These are phyloP conservation scores for Fulica atra DNA, from an alignment of 2,113 vertebrate genomes.

Conservation along the genomic window DNA sequence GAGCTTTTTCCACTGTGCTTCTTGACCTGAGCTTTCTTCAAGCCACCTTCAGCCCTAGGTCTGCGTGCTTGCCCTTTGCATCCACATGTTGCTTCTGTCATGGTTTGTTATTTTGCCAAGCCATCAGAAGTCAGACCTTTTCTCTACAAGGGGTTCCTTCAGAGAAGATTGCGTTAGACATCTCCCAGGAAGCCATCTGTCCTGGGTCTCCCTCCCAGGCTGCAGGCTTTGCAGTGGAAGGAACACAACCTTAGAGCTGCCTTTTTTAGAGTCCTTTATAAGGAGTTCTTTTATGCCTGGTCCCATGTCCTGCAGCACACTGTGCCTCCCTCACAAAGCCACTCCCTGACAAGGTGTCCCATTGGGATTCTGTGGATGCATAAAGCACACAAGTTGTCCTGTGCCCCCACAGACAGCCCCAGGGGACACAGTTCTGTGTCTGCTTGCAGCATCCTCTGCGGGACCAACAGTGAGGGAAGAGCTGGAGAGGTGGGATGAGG, in stretches of 20 bases:
- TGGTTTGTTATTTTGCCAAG: not conserved
- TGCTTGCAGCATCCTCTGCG: not conserved
- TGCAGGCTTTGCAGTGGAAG: not conserved
- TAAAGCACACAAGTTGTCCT: not conserved
- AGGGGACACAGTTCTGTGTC: not conserved
- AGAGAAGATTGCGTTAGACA: not conserved
- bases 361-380: not conserved
- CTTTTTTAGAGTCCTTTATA: not conserved
- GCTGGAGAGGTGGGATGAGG: not conserved
- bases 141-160: not conserved
- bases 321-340: not conserved
- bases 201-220: not conserved
- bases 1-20: not conserved
- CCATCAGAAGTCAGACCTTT: not conserved
- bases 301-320: not conserved
- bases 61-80: not conserved
- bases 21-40: not conserved
- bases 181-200: not conserved
- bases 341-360: not conserved
- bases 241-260: not conserved
- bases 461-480: not conserved
- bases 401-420: not conserved
- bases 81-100: not conserved
- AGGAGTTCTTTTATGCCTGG: not conserved
- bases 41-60: not conserved